A percentile compares a stretch with the other conserved stretches of the same genome.
Conservation (phyloP, 1,140 invertebrate genomes). For the Caerostris darwini region DNA sequence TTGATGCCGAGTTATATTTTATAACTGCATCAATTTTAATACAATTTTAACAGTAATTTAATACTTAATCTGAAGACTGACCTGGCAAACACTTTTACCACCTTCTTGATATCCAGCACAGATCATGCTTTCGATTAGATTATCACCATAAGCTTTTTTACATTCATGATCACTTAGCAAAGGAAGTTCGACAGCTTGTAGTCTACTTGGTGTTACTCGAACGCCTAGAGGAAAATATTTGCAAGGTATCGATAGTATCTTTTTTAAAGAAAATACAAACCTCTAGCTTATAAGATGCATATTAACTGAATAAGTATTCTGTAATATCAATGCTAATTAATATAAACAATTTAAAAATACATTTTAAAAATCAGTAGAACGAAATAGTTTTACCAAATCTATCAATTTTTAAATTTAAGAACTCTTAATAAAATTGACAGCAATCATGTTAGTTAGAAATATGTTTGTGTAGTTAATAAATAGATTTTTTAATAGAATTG, state of each 20-base stretch:
- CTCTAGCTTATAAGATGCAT: too few relatives aligned
- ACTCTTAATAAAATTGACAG: too few relatives aligned
- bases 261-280: neutral
- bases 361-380: neutral
- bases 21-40: neutral
- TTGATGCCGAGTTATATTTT: neutral
- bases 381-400: too few relatives aligned
- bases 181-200: conserved; percentile 79
- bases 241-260: neutral
- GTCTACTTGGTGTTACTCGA: conserved; percentile 62
- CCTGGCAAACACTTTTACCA: conserved; percentile 81
- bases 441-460: too few relatives aligned
- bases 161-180: conserved; percentile 80
- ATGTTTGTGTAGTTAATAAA: too few relatives aligned
- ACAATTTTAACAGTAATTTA: neutral
- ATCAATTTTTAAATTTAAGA: too few relatives aligned
- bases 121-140: conserved; percentile 79
- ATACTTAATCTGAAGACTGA: neutral
- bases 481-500: too few relatives aligned
- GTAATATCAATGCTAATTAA: neutral
- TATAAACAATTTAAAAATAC: neutral
- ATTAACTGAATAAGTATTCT: neutral
- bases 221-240: conserved; percentile 29
- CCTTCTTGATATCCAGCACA: conserved; percentile 81
- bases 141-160: conserved; percentile 68